These are phyloP conservation scores for Doris montereyensis DNA, from an alignment of 2,888 invertebrate species.

Conservation along the genomic window DNA sequence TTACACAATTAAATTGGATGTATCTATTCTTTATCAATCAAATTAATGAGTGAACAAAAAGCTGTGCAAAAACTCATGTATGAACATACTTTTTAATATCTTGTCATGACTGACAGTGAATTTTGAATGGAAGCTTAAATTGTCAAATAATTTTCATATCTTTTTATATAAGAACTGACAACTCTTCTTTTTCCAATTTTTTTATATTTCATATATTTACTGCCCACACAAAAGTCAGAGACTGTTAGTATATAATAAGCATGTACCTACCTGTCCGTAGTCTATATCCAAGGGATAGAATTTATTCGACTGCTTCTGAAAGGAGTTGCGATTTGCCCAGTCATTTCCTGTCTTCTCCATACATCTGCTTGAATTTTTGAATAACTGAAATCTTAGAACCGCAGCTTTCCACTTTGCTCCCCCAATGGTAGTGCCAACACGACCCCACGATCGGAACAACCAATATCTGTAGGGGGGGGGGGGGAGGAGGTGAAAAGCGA, in stretches of 20 bases:
- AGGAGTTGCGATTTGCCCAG: constrained; percentile 81
- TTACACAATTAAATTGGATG: no score
- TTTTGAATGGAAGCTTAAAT: no score
- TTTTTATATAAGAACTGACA: background rate
- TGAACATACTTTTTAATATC: no score
- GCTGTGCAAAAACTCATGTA: no score
- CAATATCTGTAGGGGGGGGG: constrained; percentile 80
- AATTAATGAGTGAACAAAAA: no score
- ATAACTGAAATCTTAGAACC: constrained; percentile 70
- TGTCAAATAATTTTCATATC: background rate
- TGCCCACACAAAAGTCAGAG: background rate
- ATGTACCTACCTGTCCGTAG: constrained; percentile 79
- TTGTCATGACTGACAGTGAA: no score
- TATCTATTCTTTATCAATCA: no score
- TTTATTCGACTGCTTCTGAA: constrained; percentile 81
- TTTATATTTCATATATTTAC: background rate
- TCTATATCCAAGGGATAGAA: constrained; percentile 93
- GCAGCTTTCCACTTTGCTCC: constrained; percentile 69
- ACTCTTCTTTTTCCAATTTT: no score
- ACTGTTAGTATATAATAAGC: no score
- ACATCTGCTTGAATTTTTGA: constrained; percentile 77
- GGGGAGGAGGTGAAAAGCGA: background rate
- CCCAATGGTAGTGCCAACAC: constrained; percentile 95
- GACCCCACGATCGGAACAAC: constrained; percentile 94
- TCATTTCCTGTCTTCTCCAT: constrained; percentile 87